Evolutionary conservation across 1,140 invertebrate genomes (phyloP).

Genomic region (Thalassaphorura encarpata): DNA sequence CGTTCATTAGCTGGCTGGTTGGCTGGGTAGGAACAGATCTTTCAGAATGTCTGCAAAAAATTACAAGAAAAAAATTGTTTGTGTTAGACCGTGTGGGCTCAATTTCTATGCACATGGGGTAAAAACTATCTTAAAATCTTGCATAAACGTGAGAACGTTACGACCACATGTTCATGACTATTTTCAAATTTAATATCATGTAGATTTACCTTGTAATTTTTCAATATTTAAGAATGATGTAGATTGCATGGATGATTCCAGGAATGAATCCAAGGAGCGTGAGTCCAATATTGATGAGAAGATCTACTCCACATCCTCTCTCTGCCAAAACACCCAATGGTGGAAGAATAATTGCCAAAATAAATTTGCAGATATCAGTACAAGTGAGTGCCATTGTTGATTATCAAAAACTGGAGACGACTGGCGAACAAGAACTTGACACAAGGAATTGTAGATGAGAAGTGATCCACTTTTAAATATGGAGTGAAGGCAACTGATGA

Average conservation of each 20-base stretch:
- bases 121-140: too few relatives aligned
- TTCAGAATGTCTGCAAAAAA: too few relatives aligned
- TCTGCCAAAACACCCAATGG: constrained; percentile 25
- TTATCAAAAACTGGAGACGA: too few relatives aligned
- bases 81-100: too few relatives aligned
- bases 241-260: constrained; percentile 30
- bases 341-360: constrained; percentile 30
- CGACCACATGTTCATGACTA: not conserved
- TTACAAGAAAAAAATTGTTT: too few relatives aligned
- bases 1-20: too few relatives aligned
- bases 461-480: too few relatives aligned
- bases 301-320: constrained; percentile 28
- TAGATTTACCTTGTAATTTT: not conserved
- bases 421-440: too few relatives aligned
- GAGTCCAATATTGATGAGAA: constrained; percentile 29
- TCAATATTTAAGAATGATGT: constrained; percentile 30
- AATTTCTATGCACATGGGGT: too few relatives aligned
- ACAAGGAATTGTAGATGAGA: not conserved
- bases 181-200: not conserved
- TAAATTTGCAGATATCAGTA: constrained; percentile 29
- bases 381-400: constrained; percentile 8
- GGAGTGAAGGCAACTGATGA: too few relatives aligned
- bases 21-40: too few relatives aligned
- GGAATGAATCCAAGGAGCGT: constrained; percentile 24
- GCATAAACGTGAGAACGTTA: not conserved